Conservation (phyloP, 2,113 vertebrate species). For the Danionella cerebrum region DNA sequence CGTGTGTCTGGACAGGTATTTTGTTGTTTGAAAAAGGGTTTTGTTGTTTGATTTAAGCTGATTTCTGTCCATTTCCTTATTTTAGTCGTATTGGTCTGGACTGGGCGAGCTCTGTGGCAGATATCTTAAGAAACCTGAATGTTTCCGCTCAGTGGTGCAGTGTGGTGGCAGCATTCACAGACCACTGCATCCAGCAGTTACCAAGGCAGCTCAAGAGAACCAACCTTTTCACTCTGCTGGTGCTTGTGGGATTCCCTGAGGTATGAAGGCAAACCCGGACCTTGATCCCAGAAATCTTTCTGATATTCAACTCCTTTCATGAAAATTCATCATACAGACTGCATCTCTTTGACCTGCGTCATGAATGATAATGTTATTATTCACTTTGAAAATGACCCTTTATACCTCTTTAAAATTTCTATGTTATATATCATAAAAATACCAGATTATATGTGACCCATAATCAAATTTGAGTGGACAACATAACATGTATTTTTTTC, state of each 20-base stretch:
- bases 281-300: too few species aligned
- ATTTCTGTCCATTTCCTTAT: background rate
- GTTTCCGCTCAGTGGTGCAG: conserved; percentile 74
- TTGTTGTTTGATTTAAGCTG: background rate
- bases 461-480: too few species aligned
- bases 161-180: conserved; percentile 81
- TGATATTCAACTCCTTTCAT: too few species aligned
- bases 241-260: conserved; percentile 94
- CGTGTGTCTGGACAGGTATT: conserved; percentile 89
- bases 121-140: conserved; percentile 83
- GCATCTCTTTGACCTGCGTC: too few species aligned
- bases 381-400: too few species aligned
- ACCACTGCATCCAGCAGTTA: conserved; percentile 85
- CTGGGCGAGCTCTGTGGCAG: conserved; percentile 93
- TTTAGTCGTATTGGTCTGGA: conserved; percentile 86
- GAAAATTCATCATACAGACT: too few species aligned
- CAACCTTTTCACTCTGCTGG: conserved; percentile 90
- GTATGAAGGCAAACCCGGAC: too few species aligned
- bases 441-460: too few species aligned
- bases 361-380: too few species aligned
- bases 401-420: too few species aligned
- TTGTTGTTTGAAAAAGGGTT: background rate
- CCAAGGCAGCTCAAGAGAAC: conserved; percentile 86
- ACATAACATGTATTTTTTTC: too few species aligned
- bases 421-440: too few species aligned